phyloP scores from a whole-genome alignment of 92 coral and sea anemone species.

The Zoanthus sociatus region DNA sequence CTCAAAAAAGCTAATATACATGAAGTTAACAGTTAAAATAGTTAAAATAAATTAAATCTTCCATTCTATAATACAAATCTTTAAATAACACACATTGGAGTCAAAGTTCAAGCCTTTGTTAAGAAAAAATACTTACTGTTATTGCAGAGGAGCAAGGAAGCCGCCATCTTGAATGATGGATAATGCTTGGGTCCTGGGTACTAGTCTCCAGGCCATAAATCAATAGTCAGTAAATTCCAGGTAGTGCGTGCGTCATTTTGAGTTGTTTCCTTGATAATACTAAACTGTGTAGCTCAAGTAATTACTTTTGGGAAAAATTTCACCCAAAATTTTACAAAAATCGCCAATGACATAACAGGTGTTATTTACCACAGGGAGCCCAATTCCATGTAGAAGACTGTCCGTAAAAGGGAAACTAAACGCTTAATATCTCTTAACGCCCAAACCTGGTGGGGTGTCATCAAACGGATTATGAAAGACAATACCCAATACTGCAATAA shows the following conservation, averaged over 20 bases:
- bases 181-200: conserved; percentile 47
- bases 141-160: conserved; percentile 42
- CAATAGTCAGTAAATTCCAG: conserved; percentile 19
- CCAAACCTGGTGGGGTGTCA: too few species aligned
- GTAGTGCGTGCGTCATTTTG: background rate
- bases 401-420: too few species aligned
- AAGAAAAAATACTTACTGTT: conserved; percentile 31
- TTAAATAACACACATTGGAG: conserved; percentile 46
- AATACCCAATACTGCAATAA: too few species aligned
- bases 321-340: too few species aligned
- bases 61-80: conserved; percentile 46
- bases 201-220: conserved; percentile 29
- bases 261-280: conserved; percentile 15
- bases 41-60: conserved; percentile 24
- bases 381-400: too few species aligned
- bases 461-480: too few species aligned
- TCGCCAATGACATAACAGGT: too few species aligned
- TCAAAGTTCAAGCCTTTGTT: conserved; percentile 50
- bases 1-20: too few species aligned
- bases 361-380: too few species aligned
- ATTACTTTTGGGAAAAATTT: background rate
- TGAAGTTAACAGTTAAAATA: conserved; percentile 29
- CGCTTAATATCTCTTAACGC: too few species aligned
- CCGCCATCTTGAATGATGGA: conserved; percentile 18
- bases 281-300: conserved; percentile 23